Evolutionary conservation across 2,888 invertebrate genomes (phyloP), one percentile per base, ranked within the genome.

Genomic region (Hymenopus coronatus): DNA sequence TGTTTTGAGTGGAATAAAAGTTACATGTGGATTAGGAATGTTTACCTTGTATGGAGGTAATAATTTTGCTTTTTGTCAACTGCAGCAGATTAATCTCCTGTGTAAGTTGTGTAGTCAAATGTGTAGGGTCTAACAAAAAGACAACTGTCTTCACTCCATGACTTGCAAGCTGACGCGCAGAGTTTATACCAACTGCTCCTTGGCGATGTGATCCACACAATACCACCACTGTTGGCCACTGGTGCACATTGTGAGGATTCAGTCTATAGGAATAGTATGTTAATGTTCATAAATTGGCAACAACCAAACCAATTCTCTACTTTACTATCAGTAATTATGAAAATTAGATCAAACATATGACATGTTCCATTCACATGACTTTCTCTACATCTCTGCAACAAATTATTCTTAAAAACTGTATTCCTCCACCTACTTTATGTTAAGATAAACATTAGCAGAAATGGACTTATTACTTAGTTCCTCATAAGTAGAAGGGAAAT

Each of bases 241-340:
- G 98, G 94, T 98, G 98, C 90, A 96, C 96, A 93, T 98, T 98
- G 92, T 96, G 96, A 85, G 98, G 96, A 92, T 97, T 97, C 89
- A 98, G 94, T 88, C 98, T 92, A 90, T 28, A 30, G 27, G 3
- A 25, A 6, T 25, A 70, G 54, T 70, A 20, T 46, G 14, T 40
- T 40, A 30, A 30, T 30, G 30, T 30, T 30, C 1, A 9, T 27
- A 83, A 3, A 27, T 6, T 83, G 27, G 25, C 82, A 81, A 81
- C n/a, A 25, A 81, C 3, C 82, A 30, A 30, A 30, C 30, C 30
- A 30, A 3, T 4, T 30, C 30, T 30, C 3, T 30, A 4, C 30
- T 30, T 30, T 30, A 30, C 30, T 30, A 30, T 30, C 30, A 30
- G 30, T 30, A 30, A 30, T 30, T 30, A 30, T 30, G 30, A 30